Evolutionary conservation across 2,797 vertebrate genomes (phyloP).

Genomic region (Galago senegalensis): DNA sequence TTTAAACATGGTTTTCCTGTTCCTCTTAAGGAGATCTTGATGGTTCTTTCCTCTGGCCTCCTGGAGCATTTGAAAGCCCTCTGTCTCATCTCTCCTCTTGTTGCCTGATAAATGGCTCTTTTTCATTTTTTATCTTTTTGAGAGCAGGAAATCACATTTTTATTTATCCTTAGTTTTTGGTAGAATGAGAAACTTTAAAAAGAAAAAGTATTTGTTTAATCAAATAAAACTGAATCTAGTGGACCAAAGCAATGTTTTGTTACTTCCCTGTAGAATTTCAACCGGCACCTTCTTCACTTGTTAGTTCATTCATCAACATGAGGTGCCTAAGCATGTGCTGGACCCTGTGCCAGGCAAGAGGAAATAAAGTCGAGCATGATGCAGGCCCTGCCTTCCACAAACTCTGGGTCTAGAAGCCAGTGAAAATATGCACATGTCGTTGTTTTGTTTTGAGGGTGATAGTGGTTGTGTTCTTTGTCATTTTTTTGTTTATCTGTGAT

Average conservation of each 20-base stretch:
- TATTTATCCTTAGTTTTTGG: background rate
- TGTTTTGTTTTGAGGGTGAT: accelerated
- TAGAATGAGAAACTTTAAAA: background rate
- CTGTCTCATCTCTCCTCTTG: background rate
- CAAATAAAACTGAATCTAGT: background rate
- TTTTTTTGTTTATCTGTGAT: background rate
- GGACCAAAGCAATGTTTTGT: background rate
- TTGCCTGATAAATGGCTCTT: background rate
- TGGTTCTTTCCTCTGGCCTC: background rate
- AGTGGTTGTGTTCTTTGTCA: background rate
- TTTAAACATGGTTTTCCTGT: background rate
- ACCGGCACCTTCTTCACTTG: accelerated
- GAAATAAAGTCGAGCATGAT: accelerated
- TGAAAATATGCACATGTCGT: accelerated
- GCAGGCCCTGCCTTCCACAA: background rate
- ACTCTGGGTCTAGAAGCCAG: background rate
- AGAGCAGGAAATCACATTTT: background rate
- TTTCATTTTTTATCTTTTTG: background rate
- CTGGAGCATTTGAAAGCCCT: background rate
- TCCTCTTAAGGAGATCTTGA: background rate
- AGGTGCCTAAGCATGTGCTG: accelerated
- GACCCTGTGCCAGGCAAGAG: accelerated
- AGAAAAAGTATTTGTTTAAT: background rate
- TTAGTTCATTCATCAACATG: accelerated
- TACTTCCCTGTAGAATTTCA: background rate